Evolutionary conservation across 2,113 vertebrate genomes (phyloP).

Genomic region (Barnardius zonarius): DNA sequence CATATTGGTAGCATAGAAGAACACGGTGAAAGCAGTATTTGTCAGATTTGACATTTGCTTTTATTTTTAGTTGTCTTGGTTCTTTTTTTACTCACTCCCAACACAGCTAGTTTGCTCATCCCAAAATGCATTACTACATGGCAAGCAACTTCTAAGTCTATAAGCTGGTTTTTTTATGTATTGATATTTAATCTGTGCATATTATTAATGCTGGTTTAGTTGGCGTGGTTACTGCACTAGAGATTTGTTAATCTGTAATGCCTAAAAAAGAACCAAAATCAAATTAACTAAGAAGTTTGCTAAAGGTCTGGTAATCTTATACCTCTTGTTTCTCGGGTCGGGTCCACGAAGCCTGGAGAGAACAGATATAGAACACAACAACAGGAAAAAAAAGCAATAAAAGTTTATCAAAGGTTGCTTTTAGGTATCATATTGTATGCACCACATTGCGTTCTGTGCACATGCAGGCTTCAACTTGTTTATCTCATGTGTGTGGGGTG

Average conservation of each 20-base stretch:
- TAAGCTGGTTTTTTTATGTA: neutral
- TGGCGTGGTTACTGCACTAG: conserved; percentile 62
- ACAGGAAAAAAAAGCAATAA: conserved; percentile 75
- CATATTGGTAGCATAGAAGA: neutral
- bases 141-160: conserved; percentile 68
- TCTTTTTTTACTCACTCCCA: conserved; percentile 41
- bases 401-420: conserved; percentile 74
- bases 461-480: conserved; percentile 69
- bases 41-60: neutral
- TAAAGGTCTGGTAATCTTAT: conserved; percentile 84
- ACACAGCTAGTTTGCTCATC: conserved; percentile 75
- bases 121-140: conserved; percentile 27
- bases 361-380: conserved; percentile 92
- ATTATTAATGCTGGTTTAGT: conserved; percentile 65
- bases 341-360: conserved; percentile 98
- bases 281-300: conserved; percentile 71
- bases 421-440: conserved; percentile 31
- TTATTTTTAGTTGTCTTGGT: neutral
- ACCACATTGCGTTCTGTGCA: conserved; percentile 61
- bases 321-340: conserved; percentile 98
- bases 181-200: neutral
- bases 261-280: conserved; percentile 19
- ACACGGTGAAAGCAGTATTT: neutral
- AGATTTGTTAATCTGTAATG: conserved; percentile 70
- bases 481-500: neutral